Base-by-base conservation (phyloP, 2,888 invertebrate genomes). In the Ferrisia virgata region DNA sequence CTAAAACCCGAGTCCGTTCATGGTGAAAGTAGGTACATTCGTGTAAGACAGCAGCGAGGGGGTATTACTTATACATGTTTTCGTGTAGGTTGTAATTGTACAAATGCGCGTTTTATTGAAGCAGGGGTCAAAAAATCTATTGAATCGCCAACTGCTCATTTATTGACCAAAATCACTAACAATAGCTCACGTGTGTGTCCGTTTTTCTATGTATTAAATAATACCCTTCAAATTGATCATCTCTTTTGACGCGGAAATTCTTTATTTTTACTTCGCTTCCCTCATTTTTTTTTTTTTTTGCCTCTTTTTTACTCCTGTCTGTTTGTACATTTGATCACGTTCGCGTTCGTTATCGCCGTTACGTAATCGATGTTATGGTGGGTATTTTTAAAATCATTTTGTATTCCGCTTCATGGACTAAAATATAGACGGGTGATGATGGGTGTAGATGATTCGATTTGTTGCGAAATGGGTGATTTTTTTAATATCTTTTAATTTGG, bases 201-300 rank as follows among this genome's bases (percentile, higher is more conserved):
- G 83, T 83, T 83, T 69, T 83, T 76, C 83, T 28, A 36, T 36
- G 43, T 72, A 83, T 83, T 83, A 83, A 83, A 83, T 83, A 83
- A 83, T 83, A 83, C 83, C 83, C 83, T 83, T 76, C 76, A 83
- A 83, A 83, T 76, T 83, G 72, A 83, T 83, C 83, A 83, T 83
- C 83, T 72, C 83, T 83, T 83, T 83, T 83, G 83, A 83, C 83
- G 83, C 83, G 83, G 83, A 83, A 83, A 83, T 83, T 83, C 83
- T 83, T 83, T 72, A 72, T 83, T 83, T 83, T 83, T 83, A 81
- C 72, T 25, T 47, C 72, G 39, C 47, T 81, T 36, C 53, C 53
- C 81, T 47, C 18, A 72, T 83, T 83, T 83, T 83, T 76, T 72
- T 76, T 18, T 18, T 39, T 22, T 58, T 58, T 58, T 58, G 5